Evolutionary conservation across 1,140 invertebrate genomes (phyloP).

Genomic region (Cydia pomonella): DNA sequence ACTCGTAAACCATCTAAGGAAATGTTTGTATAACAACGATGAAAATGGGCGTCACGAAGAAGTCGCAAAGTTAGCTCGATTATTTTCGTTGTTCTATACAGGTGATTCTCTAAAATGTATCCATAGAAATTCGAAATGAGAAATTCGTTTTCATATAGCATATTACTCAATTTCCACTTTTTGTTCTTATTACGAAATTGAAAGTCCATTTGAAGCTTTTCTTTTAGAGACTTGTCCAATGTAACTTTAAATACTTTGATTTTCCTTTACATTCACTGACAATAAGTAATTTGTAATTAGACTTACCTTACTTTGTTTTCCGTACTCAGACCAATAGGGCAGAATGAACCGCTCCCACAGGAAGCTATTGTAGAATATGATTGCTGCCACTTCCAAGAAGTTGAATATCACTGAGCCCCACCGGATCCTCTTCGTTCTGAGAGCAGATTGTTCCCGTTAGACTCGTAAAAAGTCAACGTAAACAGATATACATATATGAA

Average conservation of each 20-base stretch:
- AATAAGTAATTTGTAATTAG: not conserved
- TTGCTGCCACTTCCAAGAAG: conserved; percentile 87
- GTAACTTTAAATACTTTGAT: not conserved
- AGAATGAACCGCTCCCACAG: conserved; percentile 88
- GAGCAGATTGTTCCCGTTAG: conserved; percentile 34
- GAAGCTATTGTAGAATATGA: conserved; percentile 90
- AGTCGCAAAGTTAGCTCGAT: not conserved
- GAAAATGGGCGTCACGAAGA: not conserved
- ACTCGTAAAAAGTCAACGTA: not conserved
- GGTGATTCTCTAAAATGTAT: no score
- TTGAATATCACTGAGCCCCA: conserved; percentile 88
- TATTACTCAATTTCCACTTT: no score
- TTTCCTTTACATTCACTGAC: not conserved
- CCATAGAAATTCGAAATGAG: no score
- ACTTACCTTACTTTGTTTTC: conserved; percentile 75
- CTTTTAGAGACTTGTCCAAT: no score
- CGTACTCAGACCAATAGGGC: conserved; percentile 87
- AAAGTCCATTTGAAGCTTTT: no score
- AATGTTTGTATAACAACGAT: not conserved
- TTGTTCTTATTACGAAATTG: no score
- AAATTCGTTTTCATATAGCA: no score
- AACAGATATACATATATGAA: no score
- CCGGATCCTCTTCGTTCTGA: conserved; percentile 83
- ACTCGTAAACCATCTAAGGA: conserved; percentile 11
- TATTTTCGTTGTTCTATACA: not conserved